phyloP scores from a whole-genome alignment of 2,113 vertebrate species.

The Euleptes europaea region DNA sequence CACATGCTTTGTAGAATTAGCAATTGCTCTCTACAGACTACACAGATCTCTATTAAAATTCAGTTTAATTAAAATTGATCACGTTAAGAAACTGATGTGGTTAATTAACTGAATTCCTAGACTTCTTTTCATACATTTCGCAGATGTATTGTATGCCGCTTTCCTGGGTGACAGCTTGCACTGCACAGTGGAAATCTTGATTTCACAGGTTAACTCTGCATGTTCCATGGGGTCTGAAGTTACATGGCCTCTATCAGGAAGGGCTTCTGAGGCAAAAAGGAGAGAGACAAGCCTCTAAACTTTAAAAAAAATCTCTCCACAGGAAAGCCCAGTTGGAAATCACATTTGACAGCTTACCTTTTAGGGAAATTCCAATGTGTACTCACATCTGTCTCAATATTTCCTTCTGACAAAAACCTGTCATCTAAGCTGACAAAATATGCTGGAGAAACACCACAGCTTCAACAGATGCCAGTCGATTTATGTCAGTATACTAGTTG shows the following conservation, averaged over 20 bases:
- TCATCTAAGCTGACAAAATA: neutral
- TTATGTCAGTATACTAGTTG: neutral
- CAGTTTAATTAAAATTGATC: conserved; percentile 99
- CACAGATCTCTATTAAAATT: conserved; percentile 96
- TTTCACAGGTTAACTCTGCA: conserved; percentile 75
- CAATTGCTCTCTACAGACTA: conserved; percentile 88
- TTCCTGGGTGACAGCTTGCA: conserved; percentile 75
- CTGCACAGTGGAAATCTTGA: conserved; percentile 67
- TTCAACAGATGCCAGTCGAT: neutral
- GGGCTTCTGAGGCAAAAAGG: neutral
- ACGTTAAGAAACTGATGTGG: conserved; percentile 99
- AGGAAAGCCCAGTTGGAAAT: conserved; percentile 24
- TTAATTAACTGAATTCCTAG: conserved; percentile 98
- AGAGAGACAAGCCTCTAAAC: conserved; percentile 3
- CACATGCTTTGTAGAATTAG: conserved; percentile 89
- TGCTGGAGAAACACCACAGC: neutral
- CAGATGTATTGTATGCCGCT: conserved; percentile 83
- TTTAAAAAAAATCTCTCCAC: neutral
- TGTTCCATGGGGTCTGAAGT: conserved; percentile 55
- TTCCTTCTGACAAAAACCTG: neutral
- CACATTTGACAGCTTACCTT: neutral
- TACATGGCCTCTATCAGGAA: conserved; percentile 13
- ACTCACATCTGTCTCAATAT: rapidly evolving
- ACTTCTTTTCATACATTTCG: conserved; percentile 87
- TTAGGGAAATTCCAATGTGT: neutral